phyloP scores from a whole-genome alignment of 2,797 vertebrate genomes.

The Cirrhinus molitorella region DNA sequence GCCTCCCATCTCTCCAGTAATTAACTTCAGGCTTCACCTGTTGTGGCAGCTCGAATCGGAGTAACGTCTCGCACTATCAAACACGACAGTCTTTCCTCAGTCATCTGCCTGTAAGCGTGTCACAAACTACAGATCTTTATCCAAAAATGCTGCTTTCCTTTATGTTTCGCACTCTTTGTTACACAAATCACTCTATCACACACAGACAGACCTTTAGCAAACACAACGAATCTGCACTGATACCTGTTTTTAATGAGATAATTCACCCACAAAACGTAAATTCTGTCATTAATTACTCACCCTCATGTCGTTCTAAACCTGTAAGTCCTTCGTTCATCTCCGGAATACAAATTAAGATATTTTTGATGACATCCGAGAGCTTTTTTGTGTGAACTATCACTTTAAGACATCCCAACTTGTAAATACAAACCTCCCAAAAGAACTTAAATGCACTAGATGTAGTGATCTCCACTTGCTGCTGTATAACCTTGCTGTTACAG shows the following conservation, averaged over 20 bases:
- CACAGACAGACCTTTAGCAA: not conserved
- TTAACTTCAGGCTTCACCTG: conserved; percentile 49
- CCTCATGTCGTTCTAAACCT: too few species aligned
- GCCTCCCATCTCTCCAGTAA: conserved; percentile 37
- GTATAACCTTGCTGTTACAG: conserved; percentile 39
- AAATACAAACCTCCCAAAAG: not conserved
- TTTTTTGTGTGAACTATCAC: too few species aligned
- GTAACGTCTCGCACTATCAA: conserved; percentile 22
- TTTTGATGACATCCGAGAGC: too few species aligned
- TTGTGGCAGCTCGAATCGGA: conserved; percentile 38
- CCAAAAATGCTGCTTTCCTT: conserved; percentile 28
- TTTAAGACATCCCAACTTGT: not conserved
- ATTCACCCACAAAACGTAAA: too few species aligned
- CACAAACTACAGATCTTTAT: conserved; percentile 32
- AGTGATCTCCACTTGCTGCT: conserved; percentile 28
- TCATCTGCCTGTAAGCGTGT: conserved; percentile 35
- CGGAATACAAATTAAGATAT: too few species aligned
- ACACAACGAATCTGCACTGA: not conserved
- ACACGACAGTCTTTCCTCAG: conserved; percentile 8
- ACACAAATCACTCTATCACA: not conserved
- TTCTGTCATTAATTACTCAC: too few species aligned
- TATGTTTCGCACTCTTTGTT: not conserved
- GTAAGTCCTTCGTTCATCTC: too few species aligned
- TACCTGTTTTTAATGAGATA: not conserved
- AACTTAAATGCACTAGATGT: not conserved